Evolutionary conservation across 2,113 vertebrate species (phyloP), one percentile per base, ranked within the genome.

Genomic region (Columbina picui): DNA sequence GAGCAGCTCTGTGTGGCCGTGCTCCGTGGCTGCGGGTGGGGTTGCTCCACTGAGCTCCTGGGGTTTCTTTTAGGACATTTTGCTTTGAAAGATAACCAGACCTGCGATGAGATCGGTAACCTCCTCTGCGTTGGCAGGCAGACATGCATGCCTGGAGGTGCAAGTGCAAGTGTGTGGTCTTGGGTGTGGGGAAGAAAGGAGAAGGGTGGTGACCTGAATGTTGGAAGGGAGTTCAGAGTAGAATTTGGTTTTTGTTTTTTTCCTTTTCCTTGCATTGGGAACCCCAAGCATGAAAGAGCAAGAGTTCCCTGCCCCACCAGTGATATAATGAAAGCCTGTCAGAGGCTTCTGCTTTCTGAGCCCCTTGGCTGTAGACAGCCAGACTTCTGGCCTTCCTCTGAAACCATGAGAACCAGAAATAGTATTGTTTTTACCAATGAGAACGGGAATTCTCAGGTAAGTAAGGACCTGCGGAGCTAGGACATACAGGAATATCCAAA

Each of bases 171-270:
- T 94, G 92, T 95, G 96, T 96, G 93, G 94, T 96, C 96, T 84
- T 88, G 94, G 93, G 90, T 64, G 96, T 93, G 92, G 93, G 88
- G 88, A 89, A 93, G 73, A 92, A 67, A 91, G 80, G 47, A 88
- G 94, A 63, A 70, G 90, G 90, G 90, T 95, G 93, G 76, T 96
- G 95, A 96, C 94, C 96, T 96, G 79, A 96, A 81, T 81, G 71
- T 55, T 96, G 95, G 93, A 96, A 82, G 12, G 0, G 81, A 93
- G 90, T 92, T 96, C 93, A 95, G 75, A 94, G 79, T 14, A 84
- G 55, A 25, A 23, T 23, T 30, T 55, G 2, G 4, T 34, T 76
- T n/a, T 41, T 60, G 22, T 43, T 55, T 15, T 57, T 94, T 86
- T 85, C 25, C 55, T 34, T 77, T 91, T 68, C 30, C 55, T 63